Evolutionary conservation across 53 echinoderm and acorn worm genomes (phyloP), one percentile per base, ranked within the genome.

Genomic region (Hippasteria phrygiana): DNA sequence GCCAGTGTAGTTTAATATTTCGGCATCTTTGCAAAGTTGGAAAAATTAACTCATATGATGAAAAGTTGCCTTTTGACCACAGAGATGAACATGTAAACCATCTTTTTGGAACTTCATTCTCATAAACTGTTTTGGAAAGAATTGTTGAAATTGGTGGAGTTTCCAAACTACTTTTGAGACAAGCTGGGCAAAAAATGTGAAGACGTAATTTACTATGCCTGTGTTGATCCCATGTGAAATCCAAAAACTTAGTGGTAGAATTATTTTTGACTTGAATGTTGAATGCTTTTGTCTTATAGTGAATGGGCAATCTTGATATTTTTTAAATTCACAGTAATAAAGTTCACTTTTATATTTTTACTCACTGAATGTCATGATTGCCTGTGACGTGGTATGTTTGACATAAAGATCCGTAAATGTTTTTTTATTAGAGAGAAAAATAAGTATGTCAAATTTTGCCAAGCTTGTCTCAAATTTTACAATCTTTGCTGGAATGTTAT

Each of bases 301-400:
- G 24, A 24, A 24, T 8, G 59, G 7, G 59, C 26, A 59, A 59
- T 22, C 26, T 24, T 59, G 59, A 59, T 59, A 59, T 59, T 59
- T 59, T 59, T 59, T 31, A 3, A 76, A 53, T 13, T 31, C 33
- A 32, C 50, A 43, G 4, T 2, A 34, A 5, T 4, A 76, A 31
- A 76, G 43, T 33, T 31, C 51, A 76, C 37, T 48, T 76, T 48
- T 51, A 51, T 1, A 24, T 76, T 50, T 32, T 76, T 16, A 29
- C 20, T 29, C 7, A 59, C 59, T 7, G 59, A 59, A 59, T 22
- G 26, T 22, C 59, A 59, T 4, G 26, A 69, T 18, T 76, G 20
- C 73, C 18, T 45, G 16, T 43, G 73, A 43, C 37, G 42, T 73
- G 45, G 73, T 41, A 48, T 31, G 76, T 50, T 76, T 76, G 50